Evolutionary conservation across 2,797 vertebrate genomes (phyloP).

Genomic region (Smutsia temminckii): DNA sequence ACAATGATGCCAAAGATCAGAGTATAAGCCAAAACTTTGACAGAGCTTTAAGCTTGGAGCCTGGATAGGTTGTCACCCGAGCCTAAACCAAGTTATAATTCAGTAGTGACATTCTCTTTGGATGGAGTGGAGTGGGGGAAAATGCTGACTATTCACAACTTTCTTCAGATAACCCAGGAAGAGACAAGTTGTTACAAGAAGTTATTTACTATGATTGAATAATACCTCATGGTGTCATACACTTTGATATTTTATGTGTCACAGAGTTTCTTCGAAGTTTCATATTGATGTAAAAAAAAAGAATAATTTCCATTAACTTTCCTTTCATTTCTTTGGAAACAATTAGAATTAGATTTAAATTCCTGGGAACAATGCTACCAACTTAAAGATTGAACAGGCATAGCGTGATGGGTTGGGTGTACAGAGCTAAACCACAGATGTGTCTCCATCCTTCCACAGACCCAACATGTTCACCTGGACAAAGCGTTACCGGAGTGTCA

Average conservation of each 20-base stretch:
- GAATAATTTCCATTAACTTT: not conserved
- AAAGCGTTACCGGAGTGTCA: not conserved
- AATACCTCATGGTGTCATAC: not conserved
- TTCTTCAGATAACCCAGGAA: not conserved
- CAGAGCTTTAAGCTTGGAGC: not conserved
- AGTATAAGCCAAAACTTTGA: not conserved
- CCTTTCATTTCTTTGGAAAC: not conserved
- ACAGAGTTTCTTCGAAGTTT: not conserved
- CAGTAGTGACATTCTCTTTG: not conserved
- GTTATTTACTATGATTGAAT: not conserved
- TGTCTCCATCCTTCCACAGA: not conserved
- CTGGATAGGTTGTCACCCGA: not conserved
- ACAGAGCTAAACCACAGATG: not conserved
- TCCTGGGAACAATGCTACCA: not conserved
- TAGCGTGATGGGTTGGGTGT: not conserved
- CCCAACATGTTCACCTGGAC: not conserved
- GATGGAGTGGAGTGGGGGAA: not conserved
- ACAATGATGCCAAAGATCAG: not conserved
- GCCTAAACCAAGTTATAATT: not conserved
- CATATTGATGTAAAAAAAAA: not conserved
- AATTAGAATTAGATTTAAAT: not conserved
- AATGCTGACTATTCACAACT: not conserved
- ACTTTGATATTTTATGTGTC: not conserved
- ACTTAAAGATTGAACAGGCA: not conserved
- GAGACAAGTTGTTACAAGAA: not conserved